Evolutionary conservation across 2,113 vertebrate species (phyloP).

Genomic region (Triplophysa tibetana): DNA sequence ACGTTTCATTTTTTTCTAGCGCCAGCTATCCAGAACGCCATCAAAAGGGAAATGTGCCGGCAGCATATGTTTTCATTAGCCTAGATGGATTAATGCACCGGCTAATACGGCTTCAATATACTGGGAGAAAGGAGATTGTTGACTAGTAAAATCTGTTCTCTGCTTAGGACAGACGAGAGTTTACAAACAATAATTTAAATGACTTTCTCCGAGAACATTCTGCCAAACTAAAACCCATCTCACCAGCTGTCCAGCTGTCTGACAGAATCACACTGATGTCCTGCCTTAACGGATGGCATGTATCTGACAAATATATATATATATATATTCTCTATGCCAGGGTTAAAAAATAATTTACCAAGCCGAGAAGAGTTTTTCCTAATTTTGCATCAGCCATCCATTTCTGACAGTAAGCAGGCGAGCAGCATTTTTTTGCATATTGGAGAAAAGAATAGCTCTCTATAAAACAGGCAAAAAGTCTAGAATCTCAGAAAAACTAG

Average conservation of each 20-base stretch:
- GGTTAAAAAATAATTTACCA: conserved; percentile 32
- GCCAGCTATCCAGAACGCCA: conserved; percentile 48
- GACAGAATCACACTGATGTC: conserved; percentile 55
- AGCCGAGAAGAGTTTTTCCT: conserved; percentile 15
- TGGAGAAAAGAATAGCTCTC: background rate
- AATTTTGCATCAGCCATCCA: conserved; percentile 36
- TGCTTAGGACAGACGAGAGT: conserved; percentile 44
- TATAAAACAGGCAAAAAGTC: background rate
- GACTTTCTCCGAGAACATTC: conserved; percentile 50
- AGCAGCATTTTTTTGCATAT: background rate
- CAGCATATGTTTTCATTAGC: conserved; percentile 60
- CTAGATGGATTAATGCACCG: conserved; percentile 61
- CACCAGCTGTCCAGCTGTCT: conserved; percentile 52
- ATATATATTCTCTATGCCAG: conserved; percentile 16
- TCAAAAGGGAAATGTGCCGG: conserved; percentile 58
- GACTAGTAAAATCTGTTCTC: conserved; percentile 46
- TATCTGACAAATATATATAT: conserved; percentile 1
- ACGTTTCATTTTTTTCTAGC: conserved; percentile 60
- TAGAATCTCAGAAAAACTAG: background rate
- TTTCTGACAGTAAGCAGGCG: conserved; percentile 19
- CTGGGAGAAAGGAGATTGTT: conserved; percentile 48
- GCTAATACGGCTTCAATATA: conserved; percentile 54
- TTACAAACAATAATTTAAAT: conserved; percentile 57
- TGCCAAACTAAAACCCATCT: conserved; percentile 45
- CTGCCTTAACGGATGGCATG: conserved; percentile 32